Conservation (phyloP, 2,888 invertebrate genomes). For the Catocala fraxini region DNA sequence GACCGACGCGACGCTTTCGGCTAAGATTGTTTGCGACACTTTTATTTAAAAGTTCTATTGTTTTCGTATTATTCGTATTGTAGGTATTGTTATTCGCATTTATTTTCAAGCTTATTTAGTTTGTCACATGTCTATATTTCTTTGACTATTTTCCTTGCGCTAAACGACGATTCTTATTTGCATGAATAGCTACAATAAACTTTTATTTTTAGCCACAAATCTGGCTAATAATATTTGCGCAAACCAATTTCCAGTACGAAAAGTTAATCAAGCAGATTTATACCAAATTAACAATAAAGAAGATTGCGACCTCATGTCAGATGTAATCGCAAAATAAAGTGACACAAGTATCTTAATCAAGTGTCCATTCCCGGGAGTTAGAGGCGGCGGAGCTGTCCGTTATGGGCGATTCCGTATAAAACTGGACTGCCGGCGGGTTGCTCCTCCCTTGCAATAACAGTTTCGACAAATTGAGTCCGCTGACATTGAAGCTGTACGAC, state of each 20-base stretch:
- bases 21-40: conserved; percentile 30
- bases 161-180: conserved; percentile 4
- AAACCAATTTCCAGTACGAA: conserved; percentile 33
- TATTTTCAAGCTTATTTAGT: neutral
- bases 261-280: conserved; percentile 65
- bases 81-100: neutral
- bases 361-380: conserved; percentile 81
- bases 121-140: conserved; percentile 1
- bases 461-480: conserved; percentile 83
- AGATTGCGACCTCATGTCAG: conserved; percentile 76
- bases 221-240: conserved; percentile 30
- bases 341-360: conserved; percentile 86
- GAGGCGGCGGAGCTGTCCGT: conserved; percentile 74
- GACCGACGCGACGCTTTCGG: conserved; percentile 27
- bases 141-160: neutral
- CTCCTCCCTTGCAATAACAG: conserved; percentile 79
- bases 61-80: neutral
- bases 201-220: conserved; percentile 12
- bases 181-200: conserved; percentile 4
- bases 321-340: conserved; percentile 84
- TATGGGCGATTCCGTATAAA: conserved; percentile 79
- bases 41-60: conserved; percentile 16
- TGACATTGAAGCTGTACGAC: conserved; percentile 73
- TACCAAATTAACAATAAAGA: conserved; percentile 76
- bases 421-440: conserved; percentile 71